Evolutionary conservation across 1,140 invertebrate genomes (phyloP).

Genomic region (Orius insidiosus): DNA sequence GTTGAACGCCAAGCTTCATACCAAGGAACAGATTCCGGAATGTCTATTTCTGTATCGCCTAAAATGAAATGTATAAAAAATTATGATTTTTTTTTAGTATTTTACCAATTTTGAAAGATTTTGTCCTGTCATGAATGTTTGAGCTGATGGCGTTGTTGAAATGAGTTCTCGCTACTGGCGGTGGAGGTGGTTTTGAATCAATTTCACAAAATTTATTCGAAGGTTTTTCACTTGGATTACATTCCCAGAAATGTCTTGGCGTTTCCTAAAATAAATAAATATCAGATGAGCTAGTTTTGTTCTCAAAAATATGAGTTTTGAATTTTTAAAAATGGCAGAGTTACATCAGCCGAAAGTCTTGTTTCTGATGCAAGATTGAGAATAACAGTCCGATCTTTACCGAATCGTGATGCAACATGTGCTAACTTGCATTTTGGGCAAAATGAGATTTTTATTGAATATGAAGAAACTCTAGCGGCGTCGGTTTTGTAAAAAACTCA

Average conservation of each 20-base stretch:
- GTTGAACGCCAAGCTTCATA: slow-evolving; percentile 89
- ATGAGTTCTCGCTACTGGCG: slow-evolving; percentile 65
- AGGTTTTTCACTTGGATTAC: slow-evolving; percentile 43
- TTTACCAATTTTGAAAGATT: slow-evolving; percentile 30
- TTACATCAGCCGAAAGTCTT: no score
- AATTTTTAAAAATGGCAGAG: no score
- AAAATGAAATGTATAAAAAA: slow-evolving; percentile 4
- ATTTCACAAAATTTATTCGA: slow-evolving; percentile 63
- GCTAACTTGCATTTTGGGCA: no score
- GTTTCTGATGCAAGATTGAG: no score
- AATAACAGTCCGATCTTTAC: no score
- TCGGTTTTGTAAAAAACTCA: no score
- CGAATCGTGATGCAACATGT: no score
- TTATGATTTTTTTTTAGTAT: slow-evolving; percentile 13
- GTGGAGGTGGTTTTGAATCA: slow-evolving; percentile 58
- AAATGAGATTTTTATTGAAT: no score
- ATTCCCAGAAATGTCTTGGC: no score
- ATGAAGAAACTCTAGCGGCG: no score
- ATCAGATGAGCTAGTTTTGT: no score
- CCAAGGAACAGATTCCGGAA: slow-evolving; percentile 69
- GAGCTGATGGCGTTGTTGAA: slow-evolving; percentile 70
- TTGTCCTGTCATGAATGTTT: slow-evolving; percentile 44
- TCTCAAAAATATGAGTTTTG: no score
- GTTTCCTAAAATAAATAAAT: slow-evolving; percentile 18
- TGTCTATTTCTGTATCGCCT: slow-evolving; percentile 16